Base-by-base conservation (phyloP, 2,113 vertebrate genomes). In the Helogale parvula region DNA sequence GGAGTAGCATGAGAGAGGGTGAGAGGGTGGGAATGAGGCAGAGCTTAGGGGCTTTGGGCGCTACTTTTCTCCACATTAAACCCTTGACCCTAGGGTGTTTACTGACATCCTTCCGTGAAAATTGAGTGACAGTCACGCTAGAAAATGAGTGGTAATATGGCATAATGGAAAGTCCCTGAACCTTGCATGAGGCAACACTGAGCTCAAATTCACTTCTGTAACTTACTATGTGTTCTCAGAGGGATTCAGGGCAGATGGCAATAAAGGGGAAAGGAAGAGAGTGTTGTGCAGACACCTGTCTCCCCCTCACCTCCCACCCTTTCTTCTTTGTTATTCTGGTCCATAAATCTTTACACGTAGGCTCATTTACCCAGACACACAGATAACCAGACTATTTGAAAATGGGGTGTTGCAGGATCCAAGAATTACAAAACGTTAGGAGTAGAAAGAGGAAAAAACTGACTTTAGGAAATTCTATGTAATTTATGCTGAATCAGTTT, bases 401-500 rank as follows among this genome's bases (percentile, higher is more conserved):
- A 92, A 89, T 13, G 27, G 7, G 25, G 9, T 83, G 15, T 16
- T 79, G 5, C 2, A 77, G 79, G 85, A 45, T 90, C 65, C n/a
- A 57, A 82, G 33, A 97, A 89, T 66, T 45, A 92, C 45, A 94
- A 77, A 91, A 91, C 35, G 69, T 35, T 88, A 80, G 41, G n/a
- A 80, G n/a, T 14, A 96, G 17, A 92, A 90, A 77, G 82, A 66
- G n/a, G 65, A 81, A 89, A 27, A 93, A 81, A 57, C 4, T 25
- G 35, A 68, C n/a, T 63, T 79, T 33, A 93, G 92, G 68, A 79
- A 83, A 69, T 82, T 76, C 86, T 82, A 33, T 91, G 38, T 89
- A 38, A 81, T 47, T 86, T 91, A 71, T 7, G 13, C n/a, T n/a
- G 63, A 82, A 69, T 88, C 31, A 38, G 19, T 69, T 35, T 74